phyloP scores from a whole-genome alignment of 2,888 invertebrate genomes.

The Neria commutata region DNA sequence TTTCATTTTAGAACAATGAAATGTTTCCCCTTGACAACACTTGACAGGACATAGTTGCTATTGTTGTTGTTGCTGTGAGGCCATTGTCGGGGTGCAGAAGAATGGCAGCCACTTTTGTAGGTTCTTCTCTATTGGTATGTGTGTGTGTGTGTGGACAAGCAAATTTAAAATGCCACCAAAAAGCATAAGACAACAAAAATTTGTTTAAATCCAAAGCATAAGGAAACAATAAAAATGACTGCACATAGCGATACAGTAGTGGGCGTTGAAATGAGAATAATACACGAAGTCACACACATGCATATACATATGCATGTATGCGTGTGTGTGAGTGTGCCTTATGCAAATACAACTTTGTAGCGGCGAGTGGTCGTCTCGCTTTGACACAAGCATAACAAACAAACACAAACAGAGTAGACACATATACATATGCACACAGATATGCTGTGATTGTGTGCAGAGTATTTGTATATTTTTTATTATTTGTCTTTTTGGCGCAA shows the following conservation, averaged over 20 bases:
- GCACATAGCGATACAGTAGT: too few relatives aligned
- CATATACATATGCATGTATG: too few relatives aligned
- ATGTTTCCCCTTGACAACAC: conserved; percentile 1
- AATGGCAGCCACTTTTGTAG: too few relatives aligned
- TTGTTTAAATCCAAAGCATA: neutral
- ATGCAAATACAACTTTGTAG: neutral
- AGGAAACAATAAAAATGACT: too few relatives aligned
- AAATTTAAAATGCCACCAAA: neutral
- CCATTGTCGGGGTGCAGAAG: neutral
- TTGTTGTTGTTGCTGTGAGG: neutral
- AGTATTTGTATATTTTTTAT: neutral
- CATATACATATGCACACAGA: conserved; percentile 14
- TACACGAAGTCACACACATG: too few relatives aligned
- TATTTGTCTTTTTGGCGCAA: too few relatives aligned
- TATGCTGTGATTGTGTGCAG: conserved; percentile 11
- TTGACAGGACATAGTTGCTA: too few relatives aligned
- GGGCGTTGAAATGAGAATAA: too few relatives aligned
- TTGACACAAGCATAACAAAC: conserved; percentile 44
- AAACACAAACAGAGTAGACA: conserved; percentile 17
- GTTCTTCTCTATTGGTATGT: too few relatives aligned
- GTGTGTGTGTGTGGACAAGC: neutral
- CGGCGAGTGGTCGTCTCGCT: conserved; percentile 16
- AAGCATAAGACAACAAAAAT: neutral
- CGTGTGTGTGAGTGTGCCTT: conserved; percentile 3
- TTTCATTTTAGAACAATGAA: neutral